A percentile compares a stretch with the other conserved stretches of the same genome.
phyloP scores from a whole-genome alignment of 2,797 vertebrate genomes.

The Tarsius wallacei region DNA sequence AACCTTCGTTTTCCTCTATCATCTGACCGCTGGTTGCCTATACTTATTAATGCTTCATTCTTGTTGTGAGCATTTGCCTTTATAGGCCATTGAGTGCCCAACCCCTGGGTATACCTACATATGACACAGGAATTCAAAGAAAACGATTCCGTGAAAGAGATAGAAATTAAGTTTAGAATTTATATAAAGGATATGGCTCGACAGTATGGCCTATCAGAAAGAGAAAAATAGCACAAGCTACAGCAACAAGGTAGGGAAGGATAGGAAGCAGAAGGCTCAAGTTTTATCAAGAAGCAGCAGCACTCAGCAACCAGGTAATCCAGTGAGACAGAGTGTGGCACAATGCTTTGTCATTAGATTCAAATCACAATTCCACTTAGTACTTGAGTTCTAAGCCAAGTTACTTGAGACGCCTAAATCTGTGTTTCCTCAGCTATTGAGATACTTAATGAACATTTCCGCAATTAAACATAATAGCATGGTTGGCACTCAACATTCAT shows the following conservation, averaged over 20 bases:
- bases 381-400: not conserved
- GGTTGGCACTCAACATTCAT: not conserved
- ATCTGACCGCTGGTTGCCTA: not conserved
- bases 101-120: not conserved
- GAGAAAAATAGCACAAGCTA: not conserved
- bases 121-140: not conserved
- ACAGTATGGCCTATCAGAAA: not conserved
- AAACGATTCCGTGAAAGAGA: not conserved
- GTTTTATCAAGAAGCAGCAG: not conserved
- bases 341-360: not conserved
- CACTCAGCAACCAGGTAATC: not conserved
- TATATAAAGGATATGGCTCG: not conserved
- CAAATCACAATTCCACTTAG: not conserved
- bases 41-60: not conserved
- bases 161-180: constrained; percentile 3
- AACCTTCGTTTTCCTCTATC: constrained; percentile 21
- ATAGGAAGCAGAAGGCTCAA: not conserved
- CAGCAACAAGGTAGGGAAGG: fast-evolving
- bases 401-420: not conserved
- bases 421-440: constrained; percentile 32
- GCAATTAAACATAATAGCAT: constrained; percentile 38
- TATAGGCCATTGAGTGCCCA: not conserved
- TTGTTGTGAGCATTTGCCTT: constrained; percentile 21
- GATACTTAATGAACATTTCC: constrained; percentile 51
- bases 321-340: not conserved